These are phyloP conservation scores for Mixornis gularis DNA, from an alignment of 2,113 vertebrate species.

Conservation along the genomic window DNA sequence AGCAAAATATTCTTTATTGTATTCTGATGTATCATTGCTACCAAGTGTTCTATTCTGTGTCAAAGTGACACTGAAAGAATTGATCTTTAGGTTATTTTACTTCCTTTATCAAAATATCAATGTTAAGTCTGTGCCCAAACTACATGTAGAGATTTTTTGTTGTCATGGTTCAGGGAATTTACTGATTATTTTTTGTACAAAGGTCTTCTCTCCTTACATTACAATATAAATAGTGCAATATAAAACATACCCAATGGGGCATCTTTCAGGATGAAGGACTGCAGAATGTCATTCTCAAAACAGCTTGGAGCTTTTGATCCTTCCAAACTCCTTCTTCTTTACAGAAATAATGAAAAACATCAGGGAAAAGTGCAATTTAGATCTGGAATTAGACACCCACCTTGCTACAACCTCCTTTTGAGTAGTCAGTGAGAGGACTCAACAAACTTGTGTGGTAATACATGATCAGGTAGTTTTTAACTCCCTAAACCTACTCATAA, in stretches of 20 bases:
- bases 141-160: not conserved
- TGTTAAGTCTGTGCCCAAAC: not conserved
- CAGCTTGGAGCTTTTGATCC: slow-evolving; percentile 24
- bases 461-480: not conserved
- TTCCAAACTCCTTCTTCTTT: not conserved
- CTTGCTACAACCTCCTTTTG: not conserved
- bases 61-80: not conserved
- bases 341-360: slow-evolving; percentile 17
- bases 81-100: not conserved
- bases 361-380: not conserved
- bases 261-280: slow-evolving; percentile 19
- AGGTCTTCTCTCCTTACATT: not conserved
- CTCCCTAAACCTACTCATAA: not conserved
- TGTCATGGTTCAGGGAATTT: not conserved
- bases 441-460: not conserved
- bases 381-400: not conserved
- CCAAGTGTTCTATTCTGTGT: not conserved
- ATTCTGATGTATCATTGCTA: not conserved
- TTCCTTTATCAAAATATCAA: not conserved
- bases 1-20: not conserved
- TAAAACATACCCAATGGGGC: not conserved
- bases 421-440: not conserved
- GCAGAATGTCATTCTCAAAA: slow-evolving; percentile 5
- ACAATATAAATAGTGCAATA: not conserved
- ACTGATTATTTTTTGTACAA: not conserved